Evolutionary conservation across 2,888 invertebrate species (phyloP), one percentile per base, ranked within the genome.

Genomic region (Azorinus chamasolen): DNA sequence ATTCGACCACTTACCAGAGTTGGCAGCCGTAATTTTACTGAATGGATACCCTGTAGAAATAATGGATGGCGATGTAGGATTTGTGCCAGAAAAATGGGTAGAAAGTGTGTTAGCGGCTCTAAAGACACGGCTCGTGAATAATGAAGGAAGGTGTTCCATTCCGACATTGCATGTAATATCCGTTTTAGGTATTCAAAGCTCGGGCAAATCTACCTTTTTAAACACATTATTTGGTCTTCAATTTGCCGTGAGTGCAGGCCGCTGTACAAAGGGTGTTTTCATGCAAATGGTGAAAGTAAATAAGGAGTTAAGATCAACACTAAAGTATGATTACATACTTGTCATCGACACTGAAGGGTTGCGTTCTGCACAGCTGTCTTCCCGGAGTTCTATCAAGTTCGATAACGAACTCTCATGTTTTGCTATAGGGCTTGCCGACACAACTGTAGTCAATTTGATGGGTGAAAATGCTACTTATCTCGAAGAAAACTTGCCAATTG

Each of bases 221-320:
- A 79, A 79, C 27, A 55, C 79, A 25, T 66, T 79, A 66, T 79
- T 79, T 57, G 79, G 79, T 16, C 43, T 70, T 12, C 70, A 74
- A 39, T 70, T 65, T 62, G 41, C 73, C 16, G 73, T 73, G 0
- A 66, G 74, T 25, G 50, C 66, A 14, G 79, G 79, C 12, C 45
- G 79, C 16, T 79, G 79, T 46, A 79, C 79, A n/a, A 65, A 64
- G 24, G 79, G 79, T 5, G 55, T 74, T n/a, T 61, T 25, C 50
- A 48, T 59, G 25, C 79, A 78, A 39, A n/a, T 79, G 1, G 32
- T 74, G 16, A 39, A 16, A 20, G 12, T 43, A 2, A 22, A 8
- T 12, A 18, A 5, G 3, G n/a, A 3, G 37, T 12, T 20, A 50
- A 2, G 12, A 50, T 4, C 18, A 20, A 41, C 41, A 22, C n/a